Percentiles rank a stretch among this genome's conserved stretches.
Conservation (phyloP, 2,888 invertebrate species). For the Sinelater perroti region DNA sequence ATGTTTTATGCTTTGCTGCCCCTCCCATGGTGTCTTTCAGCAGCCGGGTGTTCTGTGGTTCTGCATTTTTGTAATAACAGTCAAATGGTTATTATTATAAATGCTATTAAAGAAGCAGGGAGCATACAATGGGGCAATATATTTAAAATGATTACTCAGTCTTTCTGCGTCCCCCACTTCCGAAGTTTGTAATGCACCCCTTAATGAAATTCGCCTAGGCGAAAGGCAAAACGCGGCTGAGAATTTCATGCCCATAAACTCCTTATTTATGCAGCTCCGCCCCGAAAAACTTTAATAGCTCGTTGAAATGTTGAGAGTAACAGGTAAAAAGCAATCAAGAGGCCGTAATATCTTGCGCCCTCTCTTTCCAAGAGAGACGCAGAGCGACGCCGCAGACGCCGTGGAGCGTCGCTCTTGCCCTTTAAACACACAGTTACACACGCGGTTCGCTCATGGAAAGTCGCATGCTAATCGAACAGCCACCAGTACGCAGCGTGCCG, state of each 20-base stretch:
- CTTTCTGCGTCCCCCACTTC: too few relatives aligned
- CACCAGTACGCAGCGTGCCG: slow-evolving; percentile 10
- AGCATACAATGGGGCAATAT: too few relatives aligned
- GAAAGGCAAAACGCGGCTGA: not conserved
- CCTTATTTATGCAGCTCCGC: slow-evolving; percentile 13
- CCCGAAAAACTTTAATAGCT: slow-evolving; percentile 27
- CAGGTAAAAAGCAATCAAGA: slow-evolving; percentile 38
- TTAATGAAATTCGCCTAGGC: too few relatives aligned
- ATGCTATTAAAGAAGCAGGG: too few relatives aligned
- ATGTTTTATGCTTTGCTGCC: too few relatives aligned
- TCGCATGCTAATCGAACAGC: slow-evolving; percentile 24
- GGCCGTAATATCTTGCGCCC: slow-evolving; percentile 32
- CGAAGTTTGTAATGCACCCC: too few relatives aligned
- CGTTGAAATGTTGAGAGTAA: slow-evolving; percentile 33
- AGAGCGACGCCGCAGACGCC: slow-evolving; percentile 41
- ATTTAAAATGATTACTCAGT: too few relatives aligned
- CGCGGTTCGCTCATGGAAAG: slow-evolving; percentile 36
- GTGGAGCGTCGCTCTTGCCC: slow-evolving; percentile 37
- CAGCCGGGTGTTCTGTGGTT: too few relatives aligned
- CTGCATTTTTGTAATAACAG: too few relatives aligned
- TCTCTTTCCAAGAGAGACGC: slow-evolving; percentile 30
- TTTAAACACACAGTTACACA: slow-evolving; percentile 38
- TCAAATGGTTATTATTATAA: too few relatives aligned
- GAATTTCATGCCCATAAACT: slow-evolving; percentile 2
- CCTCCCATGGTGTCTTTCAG: too few relatives aligned